Evolutionary conservation across 2,113 vertebrate species (phyloP).

Genomic region (Labeo rohita): DNA sequence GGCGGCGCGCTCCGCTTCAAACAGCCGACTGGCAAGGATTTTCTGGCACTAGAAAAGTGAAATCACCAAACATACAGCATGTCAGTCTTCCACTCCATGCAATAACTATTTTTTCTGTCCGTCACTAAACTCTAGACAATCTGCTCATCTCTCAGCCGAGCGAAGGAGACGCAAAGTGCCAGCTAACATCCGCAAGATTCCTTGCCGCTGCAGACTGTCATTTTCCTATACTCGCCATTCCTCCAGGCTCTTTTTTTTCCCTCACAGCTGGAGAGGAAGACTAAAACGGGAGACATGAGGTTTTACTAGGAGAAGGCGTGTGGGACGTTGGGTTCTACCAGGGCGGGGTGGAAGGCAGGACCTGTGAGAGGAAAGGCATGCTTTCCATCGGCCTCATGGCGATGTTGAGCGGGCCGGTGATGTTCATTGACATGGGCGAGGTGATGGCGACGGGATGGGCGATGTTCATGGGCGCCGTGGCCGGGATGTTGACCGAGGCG

Average conservation of each 20-base stretch:
- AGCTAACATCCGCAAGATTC: slow-evolving; percentile 32
- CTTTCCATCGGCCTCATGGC: slow-evolving; percentile 93
- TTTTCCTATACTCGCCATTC: slow-evolving; percentile 31
- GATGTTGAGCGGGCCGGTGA: slow-evolving; percentile 88
- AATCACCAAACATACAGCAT: slow-evolving; percentile 55
- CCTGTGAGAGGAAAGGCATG: slow-evolving; percentile 98
- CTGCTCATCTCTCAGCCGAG: slow-evolving; percentile 37
- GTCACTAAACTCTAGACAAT: slow-evolving; percentile 48
- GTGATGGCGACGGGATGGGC: slow-evolving; percentile 89
- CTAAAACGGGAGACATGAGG: slow-evolving; percentile 36
- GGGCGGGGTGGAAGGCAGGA: slow-evolving; percentile 93
- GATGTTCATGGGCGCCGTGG: slow-evolving; percentile 87
- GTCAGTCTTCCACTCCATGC: slow-evolving; percentile 58
- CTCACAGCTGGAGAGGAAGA: slow-evolving; percentile 51
- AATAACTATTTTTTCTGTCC: slow-evolving; percentile 38
- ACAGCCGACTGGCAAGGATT: slow-evolving; percentile 43
- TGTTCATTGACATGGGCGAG: slow-evolving; percentile 89
- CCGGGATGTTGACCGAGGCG: slow-evolving; percentile 84
- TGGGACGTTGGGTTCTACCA: slow-evolving; percentile 80
- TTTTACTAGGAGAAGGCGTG: slow-evolving; percentile 39
- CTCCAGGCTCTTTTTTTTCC: slow-evolving; percentile 34
- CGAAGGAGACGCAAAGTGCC: slow-evolving; percentile 41
- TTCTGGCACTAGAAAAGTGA: slow-evolving; percentile 53
- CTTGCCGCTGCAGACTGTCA: slow-evolving; percentile 8
- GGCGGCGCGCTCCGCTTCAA: slow-evolving; percentile 41